phyloP scores from a whole-genome alignment of 2,888 invertebrate genomes.

The Tortrix viridana region DNA sequence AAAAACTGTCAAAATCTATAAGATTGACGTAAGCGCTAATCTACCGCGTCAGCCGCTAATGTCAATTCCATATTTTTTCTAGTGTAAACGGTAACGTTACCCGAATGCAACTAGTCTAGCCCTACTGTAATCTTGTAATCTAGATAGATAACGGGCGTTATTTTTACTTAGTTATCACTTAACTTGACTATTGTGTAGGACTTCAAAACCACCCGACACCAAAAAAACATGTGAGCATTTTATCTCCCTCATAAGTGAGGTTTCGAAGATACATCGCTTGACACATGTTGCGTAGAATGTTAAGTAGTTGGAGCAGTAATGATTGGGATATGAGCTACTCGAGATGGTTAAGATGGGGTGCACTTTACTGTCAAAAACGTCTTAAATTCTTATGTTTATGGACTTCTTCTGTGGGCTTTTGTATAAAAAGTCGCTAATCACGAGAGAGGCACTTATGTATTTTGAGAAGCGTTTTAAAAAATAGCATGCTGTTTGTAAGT shows the following conservation, averaged over 20 bases:
- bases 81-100: no score
- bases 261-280: constrained; percentile 49
- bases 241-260: constrained; percentile 56
- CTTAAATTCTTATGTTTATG: constrained; percentile 32
- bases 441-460: background rate
- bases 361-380: constrained; percentile 34
- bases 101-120: no score
- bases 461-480: background rate
- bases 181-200: background rate
- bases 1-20: no score
- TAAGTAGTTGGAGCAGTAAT: constrained; percentile 54
- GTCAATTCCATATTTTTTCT: no score
- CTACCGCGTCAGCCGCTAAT: no score
- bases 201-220: constrained; percentile 1
- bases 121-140: no score
- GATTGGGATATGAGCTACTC: constrained; percentile 52
- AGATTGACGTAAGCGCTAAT: no score
- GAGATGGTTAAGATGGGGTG: constrained; percentile 37
- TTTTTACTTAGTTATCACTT: background rate
- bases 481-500: background rate
- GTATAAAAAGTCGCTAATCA: constrained; percentile 1
- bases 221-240: constrained; percentile 39
- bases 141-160: no score
- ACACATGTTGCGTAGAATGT: constrained; percentile 64
- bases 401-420: background rate